phyloP scores from a whole-genome alignment of 2,797 vertebrate genomes.

The Fistularia tabacaria region DNA sequence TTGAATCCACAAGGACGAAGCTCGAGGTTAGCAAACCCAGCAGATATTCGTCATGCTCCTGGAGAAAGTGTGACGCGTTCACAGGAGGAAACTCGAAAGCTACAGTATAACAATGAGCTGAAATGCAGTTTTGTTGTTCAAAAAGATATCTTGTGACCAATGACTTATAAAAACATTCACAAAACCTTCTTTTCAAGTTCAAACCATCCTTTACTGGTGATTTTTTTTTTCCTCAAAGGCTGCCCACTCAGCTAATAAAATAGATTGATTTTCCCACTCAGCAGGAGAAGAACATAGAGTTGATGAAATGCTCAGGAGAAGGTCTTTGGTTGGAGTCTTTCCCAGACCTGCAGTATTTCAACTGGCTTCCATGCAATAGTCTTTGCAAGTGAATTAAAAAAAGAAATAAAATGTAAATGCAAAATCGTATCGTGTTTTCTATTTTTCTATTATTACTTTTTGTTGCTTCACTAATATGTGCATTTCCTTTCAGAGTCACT shows the following conservation, averaged over 20 bases:
- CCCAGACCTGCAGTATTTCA: slow-evolving; percentile 3
- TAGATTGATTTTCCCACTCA: slow-evolving; percentile 22
- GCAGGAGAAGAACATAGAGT: slow-evolving; percentile 7
- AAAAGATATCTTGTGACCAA: too few species aligned
- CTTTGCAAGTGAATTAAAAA: too few species aligned
- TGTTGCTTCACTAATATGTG: too few species aligned
- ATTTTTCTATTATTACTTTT: too few species aligned
- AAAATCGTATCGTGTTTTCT: too few species aligned
- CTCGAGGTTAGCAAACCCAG: slow-evolving; percentile 29
- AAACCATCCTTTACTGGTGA: background rate
- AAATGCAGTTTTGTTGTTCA: too few species aligned
- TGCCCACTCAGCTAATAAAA: background rate
- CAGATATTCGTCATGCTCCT: slow-evolving; percentile 17
- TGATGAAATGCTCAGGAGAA: slow-evolving; percentile 7
- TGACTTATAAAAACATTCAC: background rate
- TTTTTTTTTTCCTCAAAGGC: background rate
- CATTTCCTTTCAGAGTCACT: too few species aligned
- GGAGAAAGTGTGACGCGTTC: slow-evolving; percentile 27
- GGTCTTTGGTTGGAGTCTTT: background rate
- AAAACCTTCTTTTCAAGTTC: background rate
- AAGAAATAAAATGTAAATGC: too few species aligned
- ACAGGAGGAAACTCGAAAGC: too few species aligned
- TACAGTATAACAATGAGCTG: too few species aligned
- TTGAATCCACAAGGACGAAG: slow-evolving; percentile 17
- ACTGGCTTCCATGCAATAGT: too few species aligned